Percentiles rank a stretch among this genome's conserved stretches.
Conservation (phyloP, 2,113 vertebrate species). For the Laticauda colubrina region DNA sequence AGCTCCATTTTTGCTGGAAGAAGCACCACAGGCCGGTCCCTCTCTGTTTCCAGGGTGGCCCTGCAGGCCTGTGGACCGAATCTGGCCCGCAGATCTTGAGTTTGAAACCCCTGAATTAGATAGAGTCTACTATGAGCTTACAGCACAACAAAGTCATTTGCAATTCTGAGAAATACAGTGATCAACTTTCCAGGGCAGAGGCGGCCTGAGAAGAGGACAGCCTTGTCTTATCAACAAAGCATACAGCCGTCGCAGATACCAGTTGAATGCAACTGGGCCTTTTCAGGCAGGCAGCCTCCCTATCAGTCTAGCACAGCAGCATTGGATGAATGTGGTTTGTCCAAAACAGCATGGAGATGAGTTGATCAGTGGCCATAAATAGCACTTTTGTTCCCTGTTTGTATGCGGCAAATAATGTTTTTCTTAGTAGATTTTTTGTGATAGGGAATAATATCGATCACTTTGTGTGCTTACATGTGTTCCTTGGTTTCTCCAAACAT, state of each 20-base stretch:
- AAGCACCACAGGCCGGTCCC: no score
- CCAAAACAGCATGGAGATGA: not conserved
- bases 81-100: no score
- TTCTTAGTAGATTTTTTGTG: constrained; percentile 17
- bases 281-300: not conserved
- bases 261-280: not conserved
- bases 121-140: not conserved
- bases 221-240: not conserved
- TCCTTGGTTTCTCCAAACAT: constrained; percentile 37
- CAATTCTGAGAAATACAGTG: constrained; percentile 1
- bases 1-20: no score
- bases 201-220: not conserved
- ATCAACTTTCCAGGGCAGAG: not conserved
- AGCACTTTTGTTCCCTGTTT: not conserved
- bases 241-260: not conserved
- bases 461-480: constrained; percentile 17
- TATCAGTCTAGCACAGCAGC: not conserved
- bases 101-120: no score
- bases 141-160: not conserved
- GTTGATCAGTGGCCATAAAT: constrained; percentile 5
- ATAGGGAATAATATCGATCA: constrained; percentile 31
- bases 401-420: not conserved
- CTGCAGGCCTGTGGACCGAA: no score
- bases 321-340: not conserved
- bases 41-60: no score